These are phyloP conservation scores for Austrofundulus limnaeus DNA, from an alignment of 2,113 vertebrate species.

Conservation along the genomic window DNA sequence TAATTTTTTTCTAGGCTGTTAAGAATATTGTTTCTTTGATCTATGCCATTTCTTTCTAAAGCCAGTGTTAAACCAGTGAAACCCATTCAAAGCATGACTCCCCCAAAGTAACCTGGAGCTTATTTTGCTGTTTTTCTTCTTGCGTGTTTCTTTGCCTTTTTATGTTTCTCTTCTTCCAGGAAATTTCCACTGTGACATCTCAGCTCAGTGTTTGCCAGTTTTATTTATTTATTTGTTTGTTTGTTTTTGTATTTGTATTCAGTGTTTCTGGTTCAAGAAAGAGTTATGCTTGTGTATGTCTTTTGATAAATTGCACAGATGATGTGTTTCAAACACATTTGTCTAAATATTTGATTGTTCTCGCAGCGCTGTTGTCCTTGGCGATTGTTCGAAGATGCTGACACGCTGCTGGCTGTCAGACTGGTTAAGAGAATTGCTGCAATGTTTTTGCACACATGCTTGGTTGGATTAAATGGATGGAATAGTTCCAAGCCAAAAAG, in stretches of 20 bases:
- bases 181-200: slow-evolving; percentile 9
- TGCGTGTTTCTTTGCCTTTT: not conserved
- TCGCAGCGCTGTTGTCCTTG: slow-evolving; percentile 15
- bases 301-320: slow-evolving; percentile 34
- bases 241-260: no score
- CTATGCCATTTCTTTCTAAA: slow-evolving; percentile 20
- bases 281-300: slow-evolving; percentile 12
- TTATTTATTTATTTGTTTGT: no score
- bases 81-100: slow-evolving; percentile 3
- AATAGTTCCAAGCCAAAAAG: no score
- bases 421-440: no score
- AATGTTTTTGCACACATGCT: no score
- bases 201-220: not conserved
- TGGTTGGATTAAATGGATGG: no score
- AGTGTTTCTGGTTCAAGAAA: not conserved
- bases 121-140: slow-evolving; percentile 7
- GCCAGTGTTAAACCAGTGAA: slow-evolving; percentile 7
- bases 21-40: slow-evolving; percentile 15
- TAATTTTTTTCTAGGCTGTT: not conserved
- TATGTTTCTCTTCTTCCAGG: slow-evolving; percentile 4
- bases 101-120: not conserved
- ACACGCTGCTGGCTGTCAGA: slow-evolving; percentile 44
- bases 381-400: slow-evolving; percentile 17
- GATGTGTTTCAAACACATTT: slow-evolving; percentile 13
- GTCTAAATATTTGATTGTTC: slow-evolving; percentile 22